Evolutionary conservation across 2,797 vertebrate species (phyloP).

Genomic region (Epinephelus awoara): DNA sequence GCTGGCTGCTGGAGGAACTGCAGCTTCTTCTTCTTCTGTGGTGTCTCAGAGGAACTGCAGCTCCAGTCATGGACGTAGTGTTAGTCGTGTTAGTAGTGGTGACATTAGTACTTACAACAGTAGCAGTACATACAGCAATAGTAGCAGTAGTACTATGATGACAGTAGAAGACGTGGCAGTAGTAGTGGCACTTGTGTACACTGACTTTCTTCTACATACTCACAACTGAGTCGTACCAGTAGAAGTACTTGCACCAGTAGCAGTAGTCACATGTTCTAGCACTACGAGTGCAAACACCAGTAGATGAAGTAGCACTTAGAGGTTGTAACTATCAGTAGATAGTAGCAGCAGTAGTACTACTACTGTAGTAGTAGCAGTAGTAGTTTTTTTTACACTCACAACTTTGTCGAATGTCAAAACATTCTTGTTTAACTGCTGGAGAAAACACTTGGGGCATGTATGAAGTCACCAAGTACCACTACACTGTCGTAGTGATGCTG

Average conservation of each 20-base stretch:
- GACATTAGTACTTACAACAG: not conserved
- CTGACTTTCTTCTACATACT: no score
- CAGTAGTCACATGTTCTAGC: not conserved
- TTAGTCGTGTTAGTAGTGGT: not conserved
- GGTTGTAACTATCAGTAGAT: not conserved
- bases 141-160: no score
- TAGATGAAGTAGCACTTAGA: not conserved
- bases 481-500: not conserved
- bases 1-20: slow-evolving; percentile 12
- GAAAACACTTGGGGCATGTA: not conserved
- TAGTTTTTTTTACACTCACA: not conserved
- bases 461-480: not conserved
- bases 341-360: not conserved
- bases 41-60: slow-evolving; percentile 24
- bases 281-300: not conserved
- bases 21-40: slow-evolving; percentile 8
- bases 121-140: no score
- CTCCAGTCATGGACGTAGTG: not conserved
- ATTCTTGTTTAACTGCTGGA: not conserved
- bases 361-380: not conserved
- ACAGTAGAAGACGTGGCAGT: no score
- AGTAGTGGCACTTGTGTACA: no score
- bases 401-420: no score
- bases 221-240: no score
- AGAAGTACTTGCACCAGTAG: not conserved